phyloP scores from a whole-genome alignment of 1,140 invertebrate species.

The Brachystomella parvula region DNA sequence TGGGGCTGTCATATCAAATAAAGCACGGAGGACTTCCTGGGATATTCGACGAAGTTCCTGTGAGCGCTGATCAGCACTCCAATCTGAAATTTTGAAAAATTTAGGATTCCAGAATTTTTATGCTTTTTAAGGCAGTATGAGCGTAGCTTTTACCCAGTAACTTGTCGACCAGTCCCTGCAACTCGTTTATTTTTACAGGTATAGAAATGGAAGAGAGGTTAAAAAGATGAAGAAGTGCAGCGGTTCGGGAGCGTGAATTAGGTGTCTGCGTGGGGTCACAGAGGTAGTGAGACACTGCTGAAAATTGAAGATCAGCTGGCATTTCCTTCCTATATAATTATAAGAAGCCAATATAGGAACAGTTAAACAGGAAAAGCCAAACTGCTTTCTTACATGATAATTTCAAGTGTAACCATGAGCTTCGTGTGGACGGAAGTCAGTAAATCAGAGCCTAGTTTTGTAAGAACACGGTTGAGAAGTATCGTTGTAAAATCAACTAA shows the following conservation, averaged over 20 bases:
- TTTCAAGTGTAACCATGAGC: constrained; percentile 37
- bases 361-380: neutral
- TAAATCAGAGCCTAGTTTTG: constrained; percentile 36
- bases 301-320: constrained; percentile 37
- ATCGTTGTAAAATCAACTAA: constrained; percentile 37
- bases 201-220: constrained; percentile 33
- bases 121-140: neutral
- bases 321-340: constrained; percentile 32
- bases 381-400: constrained; percentile 32
- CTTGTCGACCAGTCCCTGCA: constrained; percentile 36
- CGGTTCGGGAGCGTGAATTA: constrained; percentile 31
- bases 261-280: constrained; percentile 38
- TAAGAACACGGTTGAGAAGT: constrained; percentile 35
- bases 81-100: constrained; percentile 23
- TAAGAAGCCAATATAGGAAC: constrained; percentile 1
- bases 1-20: constrained; percentile 37
- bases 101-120: neutral
- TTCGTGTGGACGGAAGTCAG: constrained; percentile 37
- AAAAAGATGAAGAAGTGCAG: constrained; percentile 33
- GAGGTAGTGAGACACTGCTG: constrained; percentile 36
- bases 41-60: constrained; percentile 35
- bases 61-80: constrained; percentile 33
- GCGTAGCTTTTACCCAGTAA: constrained; percentile 30
- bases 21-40: constrained; percentile 35
- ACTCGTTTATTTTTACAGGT: constrained; percentile 33